These are phyloP conservation scores for Stomatorhinus ivindoensis DNA, from an alignment of 2,113 vertebrate species.

Conservation along the genomic window DNA sequence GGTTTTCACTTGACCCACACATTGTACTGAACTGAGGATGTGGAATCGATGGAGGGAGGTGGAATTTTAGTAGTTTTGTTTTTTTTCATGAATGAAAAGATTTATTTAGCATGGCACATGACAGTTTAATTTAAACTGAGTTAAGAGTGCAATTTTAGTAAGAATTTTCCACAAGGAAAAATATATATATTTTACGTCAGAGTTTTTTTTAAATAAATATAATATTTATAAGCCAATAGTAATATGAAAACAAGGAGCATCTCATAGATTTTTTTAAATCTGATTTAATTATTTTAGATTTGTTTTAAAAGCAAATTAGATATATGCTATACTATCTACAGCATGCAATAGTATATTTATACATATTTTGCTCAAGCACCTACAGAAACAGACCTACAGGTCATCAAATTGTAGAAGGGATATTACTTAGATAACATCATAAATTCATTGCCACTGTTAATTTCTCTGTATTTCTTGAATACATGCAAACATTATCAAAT, in stretches of 20 bases:
- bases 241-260: not conserved
- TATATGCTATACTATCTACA: not conserved
- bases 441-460: not conserved
- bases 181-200: slow-evolving; percentile 15
- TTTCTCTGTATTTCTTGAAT: not conserved
- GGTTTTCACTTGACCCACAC: slow-evolving; percentile 2
- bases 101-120: slow-evolving; percentile 3
- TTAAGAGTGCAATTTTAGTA: not conserved
- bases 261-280: not conserved
- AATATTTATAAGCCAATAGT: slow-evolving; percentile 13
- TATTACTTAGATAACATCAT: not conserved
- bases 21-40: not conserved
- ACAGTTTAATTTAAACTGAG: not conserved
- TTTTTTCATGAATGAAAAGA: slow-evolving; percentile 4
- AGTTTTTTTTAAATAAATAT: slow-evolving; percentile 3
- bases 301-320: slow-evolving; percentile 1
- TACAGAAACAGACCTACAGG: not conserved
- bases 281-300: slow-evolving; percentile 3
- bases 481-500: not conserved
- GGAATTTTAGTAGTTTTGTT: not conserved
- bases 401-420: not conserved
- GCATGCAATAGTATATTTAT: slow-evolving; percentile 8
- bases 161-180: not conserved
- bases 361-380: not conserved
- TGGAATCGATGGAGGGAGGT: not conserved